These are phyloP conservation scores for Gymnodraco acuticeps DNA, from an alignment of 2,797 vertebrate species.

Conservation along the genomic window DNA sequence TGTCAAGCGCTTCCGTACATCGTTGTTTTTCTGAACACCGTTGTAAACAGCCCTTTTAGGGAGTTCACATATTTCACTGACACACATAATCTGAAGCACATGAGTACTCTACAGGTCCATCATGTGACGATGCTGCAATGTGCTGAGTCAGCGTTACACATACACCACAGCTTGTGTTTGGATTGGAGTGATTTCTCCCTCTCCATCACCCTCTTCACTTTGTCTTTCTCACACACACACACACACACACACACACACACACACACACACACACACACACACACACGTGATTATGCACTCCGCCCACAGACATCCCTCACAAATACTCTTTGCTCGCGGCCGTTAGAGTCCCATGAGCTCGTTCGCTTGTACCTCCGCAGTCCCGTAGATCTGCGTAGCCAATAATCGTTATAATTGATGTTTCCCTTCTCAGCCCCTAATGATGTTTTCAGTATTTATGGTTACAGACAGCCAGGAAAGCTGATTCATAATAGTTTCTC, in stretches of 20 bases:
- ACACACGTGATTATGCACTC: constrained; percentile 44
- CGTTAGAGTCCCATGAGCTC: constrained; percentile 67
- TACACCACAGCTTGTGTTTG: constrained; percentile 31
- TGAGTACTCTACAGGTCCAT: constrained; percentile 12
- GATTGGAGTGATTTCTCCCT: constrained; percentile 2
- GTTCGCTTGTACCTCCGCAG: constrained; percentile 48
- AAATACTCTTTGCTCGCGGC: constrained; percentile 39
- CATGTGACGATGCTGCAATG: constrained; percentile 5
- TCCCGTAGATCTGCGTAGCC: constrained; percentile 60
- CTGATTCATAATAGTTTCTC: constrained; percentile 77
- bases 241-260: no score
- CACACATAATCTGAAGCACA: constrained; percentile 4
- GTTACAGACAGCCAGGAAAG: constrained; percentile 62
- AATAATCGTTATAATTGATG: constrained; percentile 81
- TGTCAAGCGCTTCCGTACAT: background rate
- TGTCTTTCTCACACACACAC: constrained; percentile 8
- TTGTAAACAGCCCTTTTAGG: constrained; percentile 16
- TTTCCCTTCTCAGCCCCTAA: constrained; percentile 70
- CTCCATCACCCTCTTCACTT: constrained; percentile 25
- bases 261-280: constrained; percentile 27
- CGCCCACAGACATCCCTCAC: constrained; percentile 48
- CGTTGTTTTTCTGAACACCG: background rate
- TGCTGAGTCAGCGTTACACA: constrained; percentile 37
- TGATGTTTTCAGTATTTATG: constrained; percentile 82
- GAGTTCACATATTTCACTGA: background rate